Base-by-base conservation (phyloP, 2,797 vertebrate genomes). In the Rachycentron canadum region DNA sequence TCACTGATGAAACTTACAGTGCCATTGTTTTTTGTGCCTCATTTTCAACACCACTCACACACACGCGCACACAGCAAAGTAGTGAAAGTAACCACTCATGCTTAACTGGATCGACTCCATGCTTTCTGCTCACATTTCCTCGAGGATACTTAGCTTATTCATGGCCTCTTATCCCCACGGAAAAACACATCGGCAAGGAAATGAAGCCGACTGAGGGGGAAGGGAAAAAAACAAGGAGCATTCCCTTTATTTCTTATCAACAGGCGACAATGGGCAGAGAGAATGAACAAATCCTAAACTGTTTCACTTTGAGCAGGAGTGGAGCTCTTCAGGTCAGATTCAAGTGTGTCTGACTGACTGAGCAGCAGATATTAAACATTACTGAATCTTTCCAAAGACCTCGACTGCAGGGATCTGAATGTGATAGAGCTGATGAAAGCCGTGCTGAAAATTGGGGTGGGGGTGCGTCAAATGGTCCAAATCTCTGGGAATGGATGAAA, bases 391-490 rank as follows among this genome's bases (percentile, higher is more conserved):
- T 84, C 82, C 86, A 76, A 82, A 82, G 84, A 84, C 86, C 79
- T 76, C 52, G 75, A 82, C 87, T 72, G 81, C 16, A 0, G 78
- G 73, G 58, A 85, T 87, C 79, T 73, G 62, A 81, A 92, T 90
- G 71, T 85, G 85, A 93, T 89, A 80, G 65, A 81, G 88, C 77
- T 79, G 87, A 91, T 85, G 82, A 91, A 91, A 88, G 80, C 66
- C 5, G 49, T 3, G 13, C 77, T 72, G 70, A 66, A 78, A 84
- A 88, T 64, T 63, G 56, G 30, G 12, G 53, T 28, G 25, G 26
- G 26, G 55, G 19, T 26, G 70, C 66, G 81, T 88, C 56, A 84
- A 91, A 84, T 83, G 70, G 86, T 88, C 75, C 70, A 89, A 76
- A 84, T 87, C 78, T 86, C 68, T 30, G 52, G 47, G 53, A 32